Evolutionary conservation across 2,113 vertebrate species (phyloP), one percentile per base, ranked within the genome.

Genomic region (Salvelinus alpinus): DNA sequence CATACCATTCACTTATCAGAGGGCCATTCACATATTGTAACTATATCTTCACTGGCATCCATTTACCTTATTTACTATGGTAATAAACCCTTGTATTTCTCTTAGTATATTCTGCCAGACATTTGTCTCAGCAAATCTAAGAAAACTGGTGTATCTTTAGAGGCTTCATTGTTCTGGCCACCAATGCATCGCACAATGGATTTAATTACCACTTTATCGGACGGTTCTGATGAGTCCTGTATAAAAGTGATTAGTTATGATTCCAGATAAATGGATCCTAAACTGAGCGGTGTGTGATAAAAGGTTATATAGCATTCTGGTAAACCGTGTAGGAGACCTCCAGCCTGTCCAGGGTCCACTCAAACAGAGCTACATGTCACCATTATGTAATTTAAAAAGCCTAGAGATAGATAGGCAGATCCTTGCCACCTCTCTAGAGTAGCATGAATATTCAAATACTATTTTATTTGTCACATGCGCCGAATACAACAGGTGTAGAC

Each of bases 271-370:
- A 44, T 0, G 14, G 48, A 54, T 18, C 12, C 48, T 54, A 18
- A 54, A 54, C 13, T 54, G 48, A 54, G 48, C 3, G 14, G 71
- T n/a, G 13, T 3, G 4, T 71, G 59, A 7, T 54, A 1, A 54
- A 81, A 72, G 59, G n/a, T n/a, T 62, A 62, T 62, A 7, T 1
- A 11, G n/a, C 64, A 65, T 24, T 6, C 25, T 27, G 64, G 22
- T 65, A 27, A 27, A 24, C 64, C 12, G 13, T 79, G 6, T 18
- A 20, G 1, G 20, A 34, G 54, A 62, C 12, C 70, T 24, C 47
- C 8, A 57, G 13, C 31, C 13, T 4, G 27, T 74, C 38, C 70
- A 78, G 64, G 79, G 80, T 85, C 25, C 74, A 34, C 59, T 73
- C 62, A 4, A 51, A 69, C 51, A 76, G 73, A n/a, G n/a, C 60